These are phyloP conservation scores for Philaethria dido DNA, from an alignment of 2,888 invertebrate species.

Conservation along the genomic window DNA sequence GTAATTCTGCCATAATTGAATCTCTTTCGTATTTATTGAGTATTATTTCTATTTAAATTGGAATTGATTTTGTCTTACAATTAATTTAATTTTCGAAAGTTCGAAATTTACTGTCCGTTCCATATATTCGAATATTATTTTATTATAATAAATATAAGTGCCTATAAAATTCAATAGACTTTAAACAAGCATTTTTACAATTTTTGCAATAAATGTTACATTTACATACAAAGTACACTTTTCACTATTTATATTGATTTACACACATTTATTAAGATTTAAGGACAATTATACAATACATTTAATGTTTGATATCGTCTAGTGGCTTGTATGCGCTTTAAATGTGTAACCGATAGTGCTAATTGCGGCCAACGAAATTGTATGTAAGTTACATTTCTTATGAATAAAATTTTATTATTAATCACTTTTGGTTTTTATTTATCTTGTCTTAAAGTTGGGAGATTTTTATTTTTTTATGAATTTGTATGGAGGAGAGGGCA, in stretches of 20 bases:
- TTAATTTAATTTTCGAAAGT: too few relatives aligned
- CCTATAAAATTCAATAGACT: conserved; percentile 6
- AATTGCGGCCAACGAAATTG: conserved; percentile 42
- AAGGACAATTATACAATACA: not conserved
- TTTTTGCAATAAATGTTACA: not conserved
- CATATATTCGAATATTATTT: not conserved
- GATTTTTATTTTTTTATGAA: too few relatives aligned
- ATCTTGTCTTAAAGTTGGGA: not conserved
- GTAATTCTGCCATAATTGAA: not conserved
- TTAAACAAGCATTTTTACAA: conserved; percentile 15
- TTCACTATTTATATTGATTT: not conserved
- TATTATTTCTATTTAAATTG: not conserved
- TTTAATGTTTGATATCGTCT: not conserved
- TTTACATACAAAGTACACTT: not conserved
- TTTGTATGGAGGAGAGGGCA: too few relatives aligned
- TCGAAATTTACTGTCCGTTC: too few relatives aligned
- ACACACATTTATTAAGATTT: not conserved
- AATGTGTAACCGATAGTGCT: conserved; percentile 39
- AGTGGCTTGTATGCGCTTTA: conserved; percentile 28
- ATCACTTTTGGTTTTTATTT: conserved; percentile 29
- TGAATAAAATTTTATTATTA: conserved; percentile 46
- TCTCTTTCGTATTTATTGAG: not conserved
- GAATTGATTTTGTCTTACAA: not conserved
- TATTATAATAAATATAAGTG: conserved; percentile 5
- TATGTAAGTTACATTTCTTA: conserved; percentile 40